Percentiles rank a stretch among this genome's conserved stretches.
Evolutionary conservation across 2,888 invertebrate genomes (phyloP).

Genomic region (Endomychus coccineus): DNA sequence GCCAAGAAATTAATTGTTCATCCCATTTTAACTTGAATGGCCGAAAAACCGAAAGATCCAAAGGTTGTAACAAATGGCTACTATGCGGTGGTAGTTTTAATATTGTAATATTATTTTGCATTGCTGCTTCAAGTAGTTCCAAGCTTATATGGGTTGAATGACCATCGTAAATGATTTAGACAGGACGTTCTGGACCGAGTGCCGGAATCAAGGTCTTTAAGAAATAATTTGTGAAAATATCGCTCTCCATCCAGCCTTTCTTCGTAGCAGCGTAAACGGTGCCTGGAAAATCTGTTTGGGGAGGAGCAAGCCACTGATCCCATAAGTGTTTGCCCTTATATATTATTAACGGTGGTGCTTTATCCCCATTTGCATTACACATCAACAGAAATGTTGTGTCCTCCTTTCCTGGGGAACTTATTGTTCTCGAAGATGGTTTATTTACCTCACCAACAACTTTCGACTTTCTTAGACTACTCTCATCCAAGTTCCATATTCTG

Average conservation of each 20-base stretch:
- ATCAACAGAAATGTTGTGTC: conserved; percentile 16
- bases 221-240: conserved; percentile 32
- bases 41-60: conserved; percentile 29
- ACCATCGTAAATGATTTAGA: conserved; percentile 32
- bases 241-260: conserved; percentile 29
- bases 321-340: conserved; percentile 29
- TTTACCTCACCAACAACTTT: conserved; percentile 20
- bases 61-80: conserved; percentile 27
- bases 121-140: conserved; percentile 19
- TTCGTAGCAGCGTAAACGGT: conserved; percentile 12
- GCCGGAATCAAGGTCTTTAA: conserved; percentile 27
- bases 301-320: conserved; percentile 26
- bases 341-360: conserved; percentile 18
- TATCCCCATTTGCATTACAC: conserved; percentile 17
- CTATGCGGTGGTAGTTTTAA: conserved; percentile 33
- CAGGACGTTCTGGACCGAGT: conserved; percentile 28
- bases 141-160: conserved; percentile 28
- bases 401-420: conserved; percentile 14
- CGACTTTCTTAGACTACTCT: conserved; percentile 16
- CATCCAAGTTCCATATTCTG: conserved; percentile 26
- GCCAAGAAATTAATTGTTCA: conserved; percentile 8
- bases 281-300: conserved; percentile 19
- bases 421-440: conserved; percentile 9
- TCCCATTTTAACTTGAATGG: conserved; percentile 13
- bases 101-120: conserved; percentile 23